phyloP scores from a whole-genome alignment of 2,797 vertebrate species.

The Danio jaintianensis region DNA sequence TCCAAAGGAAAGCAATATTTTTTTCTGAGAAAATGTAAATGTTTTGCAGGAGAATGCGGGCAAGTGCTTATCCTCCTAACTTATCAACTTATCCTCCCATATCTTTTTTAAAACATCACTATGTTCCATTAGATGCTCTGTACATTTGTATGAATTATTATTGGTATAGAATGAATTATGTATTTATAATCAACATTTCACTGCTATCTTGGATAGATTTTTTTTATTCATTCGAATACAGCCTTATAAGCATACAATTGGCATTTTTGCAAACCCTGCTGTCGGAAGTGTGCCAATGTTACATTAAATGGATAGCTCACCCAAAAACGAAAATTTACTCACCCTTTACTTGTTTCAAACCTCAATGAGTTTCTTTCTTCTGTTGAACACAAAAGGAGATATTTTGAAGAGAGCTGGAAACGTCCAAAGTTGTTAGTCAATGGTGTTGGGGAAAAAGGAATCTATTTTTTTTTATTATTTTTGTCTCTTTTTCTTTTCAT shows the following conservation, averaged over 20 bases:
- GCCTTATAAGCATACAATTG: not conserved
- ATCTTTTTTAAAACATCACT: not conserved
- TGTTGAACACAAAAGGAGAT: too few relatives aligned
- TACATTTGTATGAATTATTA: not conserved
- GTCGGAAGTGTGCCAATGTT: not conserved
- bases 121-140: not conserved
- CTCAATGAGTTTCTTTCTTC: too few relatives aligned
- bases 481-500: too few relatives aligned
- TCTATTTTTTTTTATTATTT: too few relatives aligned
- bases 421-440: too few relatives aligned
- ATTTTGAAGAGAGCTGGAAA: too few relatives aligned
- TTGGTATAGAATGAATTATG: not conserved
- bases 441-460: too few relatives aligned
- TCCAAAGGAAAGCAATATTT: not conserved
- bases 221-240: not conserved
- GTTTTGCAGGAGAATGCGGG: not conserved
- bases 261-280: not conserved
- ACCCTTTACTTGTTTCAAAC: too few relatives aligned
- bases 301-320: too few relatives aligned
- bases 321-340: too few relatives aligned
- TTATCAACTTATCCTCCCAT: not conserved
- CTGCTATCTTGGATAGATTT: not conserved
- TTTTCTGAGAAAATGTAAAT: not conserved
- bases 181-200: not conserved
- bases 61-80: not conserved